A percentile compares a stretch with the other conserved stretches of the same genome.
Conservation (phyloP, 2,113 vertebrate genomes). For the Myotis brandtii region DNA sequence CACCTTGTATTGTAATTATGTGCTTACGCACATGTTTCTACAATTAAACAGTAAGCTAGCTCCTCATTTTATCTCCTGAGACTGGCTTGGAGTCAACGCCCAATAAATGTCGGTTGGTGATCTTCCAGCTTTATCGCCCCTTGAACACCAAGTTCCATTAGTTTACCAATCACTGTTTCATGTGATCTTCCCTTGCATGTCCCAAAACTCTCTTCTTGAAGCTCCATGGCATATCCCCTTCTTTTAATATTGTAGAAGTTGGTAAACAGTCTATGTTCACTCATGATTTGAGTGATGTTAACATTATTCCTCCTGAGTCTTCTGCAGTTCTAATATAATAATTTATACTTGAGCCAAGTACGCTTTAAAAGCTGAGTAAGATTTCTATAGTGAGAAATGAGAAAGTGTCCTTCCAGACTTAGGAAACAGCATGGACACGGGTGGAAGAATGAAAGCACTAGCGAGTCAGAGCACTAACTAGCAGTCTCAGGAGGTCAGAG, state of each 20-base stretch:
- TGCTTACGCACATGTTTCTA: not conserved
- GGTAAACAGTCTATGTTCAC: not conserved
- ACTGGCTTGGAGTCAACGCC: not conserved
- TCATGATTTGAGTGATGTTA: not conserved
- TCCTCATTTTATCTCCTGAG: not conserved
- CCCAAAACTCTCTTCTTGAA: not conserved
- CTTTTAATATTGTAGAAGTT: not conserved
- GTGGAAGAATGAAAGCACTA: not conserved
- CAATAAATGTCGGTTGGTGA: not conserved
- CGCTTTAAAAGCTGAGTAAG: not conserved
- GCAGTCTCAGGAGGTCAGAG: not conserved
- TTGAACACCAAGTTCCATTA: not conserved
- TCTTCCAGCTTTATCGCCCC: not conserved
- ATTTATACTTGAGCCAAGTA: not conserved
- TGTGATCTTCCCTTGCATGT: not conserved
- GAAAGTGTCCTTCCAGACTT: not conserved
- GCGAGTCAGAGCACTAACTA: not conserved
- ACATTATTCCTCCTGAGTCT: not conserved
- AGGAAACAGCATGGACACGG: not conserved
- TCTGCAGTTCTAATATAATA: not conserved
- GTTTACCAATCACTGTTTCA: not conserved
- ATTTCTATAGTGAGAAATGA: not conserved
- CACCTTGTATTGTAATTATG: not conserved
- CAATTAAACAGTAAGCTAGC: not conserved
- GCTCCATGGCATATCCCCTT: not conserved